Base-by-base conservation (phyloP, 1,140 invertebrate species). In the Spodoptera frugiperda region DNA sequence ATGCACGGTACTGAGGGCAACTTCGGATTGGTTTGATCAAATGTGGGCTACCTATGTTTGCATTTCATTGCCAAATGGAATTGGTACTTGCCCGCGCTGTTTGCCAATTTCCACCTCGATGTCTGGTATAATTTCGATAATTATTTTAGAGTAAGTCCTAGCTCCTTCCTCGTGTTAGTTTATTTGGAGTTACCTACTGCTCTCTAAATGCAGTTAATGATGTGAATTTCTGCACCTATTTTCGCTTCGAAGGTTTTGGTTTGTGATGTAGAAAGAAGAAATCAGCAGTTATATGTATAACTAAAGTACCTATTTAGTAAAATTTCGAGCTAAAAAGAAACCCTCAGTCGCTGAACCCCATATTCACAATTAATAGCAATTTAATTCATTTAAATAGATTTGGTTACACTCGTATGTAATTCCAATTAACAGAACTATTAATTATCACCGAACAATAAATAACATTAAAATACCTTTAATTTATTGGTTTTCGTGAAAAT, bases 41-140 rank as follows among this genome's bases (percentile, higher is more conserved):
- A 82, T 82, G 77, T 81, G 79, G 81, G 71, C 68, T 74, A 78
- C 75, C 75, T 53, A 67, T 83, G 80, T 87, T 87, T 85, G 85
- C 79, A 54, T 84, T 87, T 84, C 83, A 87, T 87, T 77, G 81
- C 79, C 78, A 85, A 80, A 87, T 87, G 82, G 85, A 80, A 73
- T 77, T 76, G 73, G 54, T 55, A 59, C 49, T 80, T 68, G 75
- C 17, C 30, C 59, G 63, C 33, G 53, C 46, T 70, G 78, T 85
- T 84, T 82, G 82, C 81, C 21, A 21, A 57, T 73, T 73, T 78
- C 80, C 46, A 82, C 73, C 76, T 75, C 46, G 44, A 51, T 12
- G 76, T 65, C 49, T 55, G 49, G 49, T 73, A 55, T 46, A 78
- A 70, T 71, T 39, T 75, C 21, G 17, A 51, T 75, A 72, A 72